Evolutionary conservation across 2,888 invertebrate genomes (phyloP), one percentile per base, ranked within the genome.

Genomic region (Eilema griseolum): DNA sequence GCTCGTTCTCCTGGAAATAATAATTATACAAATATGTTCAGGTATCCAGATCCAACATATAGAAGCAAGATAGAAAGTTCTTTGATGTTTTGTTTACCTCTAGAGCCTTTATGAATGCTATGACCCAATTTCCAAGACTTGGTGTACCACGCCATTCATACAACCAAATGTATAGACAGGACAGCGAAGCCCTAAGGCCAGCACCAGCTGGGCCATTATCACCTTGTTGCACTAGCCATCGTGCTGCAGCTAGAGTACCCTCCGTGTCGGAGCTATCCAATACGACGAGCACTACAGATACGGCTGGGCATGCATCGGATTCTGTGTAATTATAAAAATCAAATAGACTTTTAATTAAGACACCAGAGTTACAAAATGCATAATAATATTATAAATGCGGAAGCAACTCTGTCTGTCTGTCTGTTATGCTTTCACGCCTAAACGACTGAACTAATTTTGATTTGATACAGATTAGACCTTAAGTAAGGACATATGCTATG

Each of bases 91-190:
- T 2, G 3, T 23, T 73, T 71, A 94, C 96, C 87, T 97, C 96
- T 33, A 97, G 89, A 0, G 96, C 96, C 78, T 95, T 95, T 83
- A 98, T 96, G 77, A 97, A 96, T 4, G 96, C 96, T 82, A 97
- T 91, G 2, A 97, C 96, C 96, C 97, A 97, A 14, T 96, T 93
- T 33, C 96, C 96, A 0, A 98, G 92, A 62, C 96, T 96, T 3
- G 96, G 96, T 0, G 96, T 96, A 73, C 96, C 96, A 31, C 96
- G 96, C 95, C 97, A 97, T 69, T 95, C 94, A 1, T 95, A 93
- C 69, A 97, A 88, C 97, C 97, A 98, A n/a, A 92, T 92, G 83
- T 97, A 97, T 1, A 98, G 91, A 63, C 96, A 96, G 26, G 95
- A 94, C 3, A 98, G 92, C 0, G 97, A 96, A 65, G 96, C 96